Evolutionary conservation across 2,888 invertebrate species (phyloP).

Genomic region (Protodeltote pygarga): DNA sequence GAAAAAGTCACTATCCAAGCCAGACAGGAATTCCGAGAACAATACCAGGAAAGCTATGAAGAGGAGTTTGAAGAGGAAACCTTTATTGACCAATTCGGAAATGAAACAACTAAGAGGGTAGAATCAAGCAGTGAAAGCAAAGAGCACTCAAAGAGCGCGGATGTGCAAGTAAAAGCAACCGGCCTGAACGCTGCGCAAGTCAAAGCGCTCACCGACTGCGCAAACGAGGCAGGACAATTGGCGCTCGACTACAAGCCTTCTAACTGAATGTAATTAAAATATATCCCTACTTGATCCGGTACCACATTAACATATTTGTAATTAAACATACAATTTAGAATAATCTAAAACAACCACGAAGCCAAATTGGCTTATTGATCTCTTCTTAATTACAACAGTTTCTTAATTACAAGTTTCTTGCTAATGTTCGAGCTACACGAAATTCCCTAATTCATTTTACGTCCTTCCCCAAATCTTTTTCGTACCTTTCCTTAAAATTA

Average conservation of each 20-base stretch:
- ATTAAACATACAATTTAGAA: slow-evolving; percentile 26
- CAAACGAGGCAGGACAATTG: slow-evolving; percentile 81
- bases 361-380: slow-evolving; percentile 34
- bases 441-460: slow-evolving; percentile 39
- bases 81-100: slow-evolving; percentile 78
- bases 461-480: slow-evolving; percentile 24
- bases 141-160: slow-evolving; percentile 82
- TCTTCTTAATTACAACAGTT: slow-evolving; percentile 36
- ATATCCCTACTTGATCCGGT: slow-evolving; percentile 33
- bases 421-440: slow-evolving; percentile 60
- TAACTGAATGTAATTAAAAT: slow-evolving; percentile 75
- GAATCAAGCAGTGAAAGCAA: slow-evolving; percentile 84
- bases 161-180: slow-evolving; percentile 81
- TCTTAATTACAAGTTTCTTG: slow-evolving; percentile 37
- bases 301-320: slow-evolving; percentile 45
- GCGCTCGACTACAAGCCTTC: slow-evolving; percentile 82
- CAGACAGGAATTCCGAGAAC: slow-evolving; percentile 82
- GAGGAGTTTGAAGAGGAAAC: slow-evolving; percentile 84
- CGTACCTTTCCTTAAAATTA: no score
- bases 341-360: slow-evolving; percentile 27
- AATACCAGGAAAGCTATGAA: slow-evolving; percentile 81
- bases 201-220: slow-evolving; percentile 82
- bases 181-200: slow-evolving; percentile 81
- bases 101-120: slow-evolving; percentile 77
- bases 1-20: slow-evolving; percentile 81